A percentile compares a stretch with the other conserved stretches of the same genome.
phyloP scores from a whole-genome alignment of 2,888 invertebrate species.

The Cantharis rustica region DNA sequence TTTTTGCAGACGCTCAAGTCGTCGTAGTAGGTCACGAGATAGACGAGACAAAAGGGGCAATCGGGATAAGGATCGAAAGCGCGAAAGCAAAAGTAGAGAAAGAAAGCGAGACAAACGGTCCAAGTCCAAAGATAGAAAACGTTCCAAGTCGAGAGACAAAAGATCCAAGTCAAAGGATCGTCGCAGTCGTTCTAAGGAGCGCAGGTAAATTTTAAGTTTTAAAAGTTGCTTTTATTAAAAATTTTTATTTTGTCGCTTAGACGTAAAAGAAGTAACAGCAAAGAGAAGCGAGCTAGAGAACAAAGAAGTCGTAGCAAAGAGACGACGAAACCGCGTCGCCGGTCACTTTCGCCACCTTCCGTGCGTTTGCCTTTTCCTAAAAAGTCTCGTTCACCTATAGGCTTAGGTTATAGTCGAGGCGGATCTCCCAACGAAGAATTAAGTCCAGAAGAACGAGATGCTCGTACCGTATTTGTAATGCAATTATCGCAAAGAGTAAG shows the following conservation, averaged over 20 bases:
- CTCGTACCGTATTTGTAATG: slow-evolving; percentile 99
- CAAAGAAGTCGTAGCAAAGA: slow-evolving; percentile 35
- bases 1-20: slow-evolving; percentile 31
- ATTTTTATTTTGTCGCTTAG: neutral
- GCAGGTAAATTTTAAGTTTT: slow-evolving; percentile 19
- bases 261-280: slow-evolving; percentile 31
- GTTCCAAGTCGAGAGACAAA: slow-evolving; percentile 45
- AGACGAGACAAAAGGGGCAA: slow-evolving; percentile 57
- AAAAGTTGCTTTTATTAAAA: neutral
- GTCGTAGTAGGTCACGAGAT: slow-evolving; percentile 52
- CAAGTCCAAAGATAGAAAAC: slow-evolving; percentile 46
- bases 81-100: slow-evolving; percentile 43
- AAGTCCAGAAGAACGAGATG: slow-evolving; percentile 96
- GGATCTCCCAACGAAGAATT: slow-evolving; percentile 72
- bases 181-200: slow-evolving; percentile 43
- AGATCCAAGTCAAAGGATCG: slow-evolving; percentile 35
- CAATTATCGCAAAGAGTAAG: slow-evolving; percentile 94
- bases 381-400: slow-evolving; percentile 49
- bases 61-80: slow-evolving; percentile 39
- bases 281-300: slow-evolving; percentile 37
- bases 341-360: slow-evolving; percentile 53
- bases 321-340: slow-evolving; percentile 38
- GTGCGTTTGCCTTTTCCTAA: slow-evolving; percentile 44
- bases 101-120: slow-evolving; percentile 47
- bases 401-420: slow-evolving; percentile 50